Conservation (phyloP, 2,888 invertebrate species). For the Cactoblastis cactorum region DNA sequence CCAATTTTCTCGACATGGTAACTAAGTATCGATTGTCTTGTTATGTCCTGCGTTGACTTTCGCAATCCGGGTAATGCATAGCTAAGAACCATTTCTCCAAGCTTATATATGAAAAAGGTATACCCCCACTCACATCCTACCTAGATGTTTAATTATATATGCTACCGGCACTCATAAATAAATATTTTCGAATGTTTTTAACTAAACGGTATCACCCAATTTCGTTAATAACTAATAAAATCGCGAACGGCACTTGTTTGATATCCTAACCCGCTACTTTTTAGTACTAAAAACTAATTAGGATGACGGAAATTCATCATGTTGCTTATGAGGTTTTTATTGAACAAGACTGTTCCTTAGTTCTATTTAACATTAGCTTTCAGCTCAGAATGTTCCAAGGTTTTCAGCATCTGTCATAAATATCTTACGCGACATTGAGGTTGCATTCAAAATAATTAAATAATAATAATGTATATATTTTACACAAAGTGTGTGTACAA, state of each 20-base stretch:
- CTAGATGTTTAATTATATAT: conserved; percentile 46
- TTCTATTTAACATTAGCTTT: too few relatives aligned
- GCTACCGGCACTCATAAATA: conserved; percentile 63
- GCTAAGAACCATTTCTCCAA: conserved; percentile 57
- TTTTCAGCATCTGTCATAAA: too few relatives aligned
- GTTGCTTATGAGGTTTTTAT: too few relatives aligned
- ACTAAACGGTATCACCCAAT: background rate
- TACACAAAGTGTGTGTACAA: too few relatives aligned
- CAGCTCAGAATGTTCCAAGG: too few relatives aligned
- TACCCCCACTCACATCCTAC: conserved; percentile 51
- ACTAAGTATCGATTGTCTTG: conserved; percentile 21
- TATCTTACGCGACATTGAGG: too few relatives aligned
- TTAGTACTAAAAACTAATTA: too few relatives aligned
- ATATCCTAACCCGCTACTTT: background rate
- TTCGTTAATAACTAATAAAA: background rate
- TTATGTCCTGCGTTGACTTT: conserved; percentile 38
- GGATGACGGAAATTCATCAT: too few relatives aligned
- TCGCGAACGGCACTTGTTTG: background rate
- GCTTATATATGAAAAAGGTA: conserved; percentile 58
- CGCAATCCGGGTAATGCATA: conserved; percentile 58
- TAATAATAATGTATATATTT: too few relatives aligned
- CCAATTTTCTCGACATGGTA: conserved; percentile 54
- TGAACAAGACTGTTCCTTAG: too few relatives aligned
- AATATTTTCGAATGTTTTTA: conserved; percentile 29
- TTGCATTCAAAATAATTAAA: too few relatives aligned